Base-by-base conservation (phyloP, 2,888 invertebrate species). In the Petrophora chlorosata region DNA sequence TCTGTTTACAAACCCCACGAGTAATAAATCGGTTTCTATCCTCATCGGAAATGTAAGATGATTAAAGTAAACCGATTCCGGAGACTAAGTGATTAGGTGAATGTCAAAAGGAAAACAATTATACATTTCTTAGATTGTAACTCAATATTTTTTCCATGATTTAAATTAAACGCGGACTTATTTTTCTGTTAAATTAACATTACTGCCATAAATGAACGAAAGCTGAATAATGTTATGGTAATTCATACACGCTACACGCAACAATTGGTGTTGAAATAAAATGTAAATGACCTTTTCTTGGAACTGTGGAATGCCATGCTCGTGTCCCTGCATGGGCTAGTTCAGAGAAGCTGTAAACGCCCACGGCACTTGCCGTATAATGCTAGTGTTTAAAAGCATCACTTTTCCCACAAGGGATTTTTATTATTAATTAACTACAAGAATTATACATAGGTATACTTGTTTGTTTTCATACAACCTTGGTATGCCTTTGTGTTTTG, bases 311-410 rank as follows among this genome's bases (percentile, higher is more conserved):
- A 64, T 56, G 51, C 61, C 59, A 56, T 55, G 61, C 58, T 58
- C 58, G 56, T 56, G 61, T 65, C 59, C 64, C 62, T 61, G 64
- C 22, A 34, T 40, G 3, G 28, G 45, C 56, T 55, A 67, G 60
- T 75, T 74, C 65, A 70, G 64, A 68, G 73, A 74, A 73, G 65
- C 70, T 75, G 71, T 78, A 72, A 73, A 67, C 76, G 56, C 71
- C 77, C 65, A 74, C 74, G 55, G 56, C 33, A 30, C 38, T 49
- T 15, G 53, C 61, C 57, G 56, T 59, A 69, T 68, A 65, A 67
- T 64, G 41, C 56, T 60, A 63, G 56, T 59, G 52, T 62, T 71
- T 61, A 59, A 62, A 67, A 67, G 58, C 53, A 60, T 44, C 47
- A 43, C 56, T 44, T 60, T 64, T 62, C 51, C 55, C 56, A 1